Conservation (phyloP, 1,140 invertebrate genomes). For the Drosophila pseudoobscura region DNA sequence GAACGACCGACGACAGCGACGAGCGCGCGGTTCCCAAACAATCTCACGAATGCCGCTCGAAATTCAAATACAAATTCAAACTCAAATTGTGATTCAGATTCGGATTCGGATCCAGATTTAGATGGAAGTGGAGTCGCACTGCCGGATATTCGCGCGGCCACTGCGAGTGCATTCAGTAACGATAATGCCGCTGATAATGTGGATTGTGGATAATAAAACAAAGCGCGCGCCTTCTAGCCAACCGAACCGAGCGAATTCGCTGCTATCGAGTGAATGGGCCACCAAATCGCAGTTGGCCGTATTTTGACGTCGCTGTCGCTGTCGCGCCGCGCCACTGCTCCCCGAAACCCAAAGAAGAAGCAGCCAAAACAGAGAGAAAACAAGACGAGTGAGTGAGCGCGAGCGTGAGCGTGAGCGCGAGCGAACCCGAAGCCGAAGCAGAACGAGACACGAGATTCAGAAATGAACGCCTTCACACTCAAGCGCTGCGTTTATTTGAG, state of each 20-base stretch:
- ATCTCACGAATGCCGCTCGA: slow-evolving; percentile 40
- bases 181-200: slow-evolving; percentile 83
- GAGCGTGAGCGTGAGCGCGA: slow-evolving; percentile 1
- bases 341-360: slow-evolving; percentile 43
- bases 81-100: slow-evolving; percentile 1
- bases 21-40: slow-evolving; percentile 50
- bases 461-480: no score
- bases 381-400: slow-evolving; percentile 47
- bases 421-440: slow-evolving; percentile 48
- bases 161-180: slow-evolving; percentile 59
- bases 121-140: slow-evolving; percentile 11
- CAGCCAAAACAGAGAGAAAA: slow-evolving; percentile 70
- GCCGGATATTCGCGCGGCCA: slow-evolving; percentile 39
- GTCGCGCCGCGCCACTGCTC: background rate
- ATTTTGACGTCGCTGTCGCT: slow-evolving; percentile 71
- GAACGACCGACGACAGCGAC: slow-evolving; percentile 56
- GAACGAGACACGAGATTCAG: slow-evolving; percentile 30
- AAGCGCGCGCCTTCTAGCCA: slow-evolving; percentile 83
- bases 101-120: background rate
- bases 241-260: slow-evolving; percentile 53
- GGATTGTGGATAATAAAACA: slow-evolving; percentile 83
- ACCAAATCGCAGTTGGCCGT: slow-evolving; percentile 82
- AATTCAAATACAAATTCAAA: slow-evolving; percentile 7
- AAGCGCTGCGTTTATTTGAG: slow-evolving; percentile 27
- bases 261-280: slow-evolving; percentile 83